Percentiles rank a stretch among this genome's conserved stretches.
phyloP scores from a whole-genome alignment of 2,113 vertebrate genomes.

The Xenopus laevis region DNA sequence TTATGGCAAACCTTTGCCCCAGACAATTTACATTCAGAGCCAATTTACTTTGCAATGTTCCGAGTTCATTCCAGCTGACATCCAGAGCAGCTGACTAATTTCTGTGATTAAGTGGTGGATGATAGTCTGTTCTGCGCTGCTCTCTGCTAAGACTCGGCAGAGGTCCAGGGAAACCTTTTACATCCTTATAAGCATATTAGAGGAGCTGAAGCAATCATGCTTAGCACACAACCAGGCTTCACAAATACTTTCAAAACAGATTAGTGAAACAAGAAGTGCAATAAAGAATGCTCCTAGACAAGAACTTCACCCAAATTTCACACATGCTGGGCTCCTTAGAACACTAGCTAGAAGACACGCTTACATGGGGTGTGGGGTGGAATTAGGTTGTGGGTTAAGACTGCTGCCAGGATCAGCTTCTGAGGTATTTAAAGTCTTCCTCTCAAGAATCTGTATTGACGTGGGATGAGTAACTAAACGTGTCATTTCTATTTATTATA shows the following conservation, averaged over 20 bases:
- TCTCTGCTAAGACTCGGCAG: conserved; percentile 27
- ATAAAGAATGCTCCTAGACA: not conserved
- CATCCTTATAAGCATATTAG: conserved; percentile 20
- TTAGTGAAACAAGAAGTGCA: not conserved
- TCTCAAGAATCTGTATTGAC: too few relatives aligned
- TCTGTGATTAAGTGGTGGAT: conserved; percentile 16
- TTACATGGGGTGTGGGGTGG: too few relatives aligned
- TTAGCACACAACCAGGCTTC: not conserved
- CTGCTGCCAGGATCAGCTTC: too few relatives aligned
- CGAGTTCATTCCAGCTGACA: conserved; percentile 12
- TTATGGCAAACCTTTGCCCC: not conserved
- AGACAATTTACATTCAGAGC: conserved; percentile 10
- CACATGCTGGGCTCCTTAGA: not conserved
- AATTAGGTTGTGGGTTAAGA: too few relatives aligned
- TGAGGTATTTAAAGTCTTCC: too few relatives aligned
- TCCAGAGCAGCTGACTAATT: conserved; percentile 10
- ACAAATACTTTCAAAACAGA: conserved; percentile 12
- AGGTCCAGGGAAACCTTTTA: conserved; percentile 13
- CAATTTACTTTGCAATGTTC: conserved; percentile 20
- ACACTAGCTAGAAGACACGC: too few relatives aligned
- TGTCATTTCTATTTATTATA: too few relatives aligned
- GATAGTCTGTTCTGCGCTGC: not conserved
- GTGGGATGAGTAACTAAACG: too few relatives aligned
- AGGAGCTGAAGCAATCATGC: not conserved
- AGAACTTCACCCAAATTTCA: not conserved